Percentiles rank a stretch among this genome's conserved stretches.
phyloP scores from a whole-genome alignment of 1,140 invertebrate species.

The Nilaparvata lugens region DNA sequence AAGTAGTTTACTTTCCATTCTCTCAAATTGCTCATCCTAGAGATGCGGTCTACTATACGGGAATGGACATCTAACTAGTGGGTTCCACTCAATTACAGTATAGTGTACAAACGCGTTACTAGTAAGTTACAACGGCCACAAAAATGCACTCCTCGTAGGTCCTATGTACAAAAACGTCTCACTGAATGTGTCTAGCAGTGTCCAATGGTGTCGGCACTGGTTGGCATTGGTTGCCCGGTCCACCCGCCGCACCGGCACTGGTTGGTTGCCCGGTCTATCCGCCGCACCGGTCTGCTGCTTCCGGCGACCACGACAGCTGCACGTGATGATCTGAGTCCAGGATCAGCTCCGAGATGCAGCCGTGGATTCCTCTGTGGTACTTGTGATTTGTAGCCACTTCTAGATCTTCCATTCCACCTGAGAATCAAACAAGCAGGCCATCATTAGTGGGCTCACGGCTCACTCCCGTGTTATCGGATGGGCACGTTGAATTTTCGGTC shows the following conservation, averaged over 20 bases:
- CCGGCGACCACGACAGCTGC: constrained; percentile 38
- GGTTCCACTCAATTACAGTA: background rate
- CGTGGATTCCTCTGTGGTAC: constrained; percentile 62
- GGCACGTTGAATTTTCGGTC: too few species aligned
- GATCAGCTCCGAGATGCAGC: constrained; percentile 70
- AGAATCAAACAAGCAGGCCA: constrained; percentile 24
- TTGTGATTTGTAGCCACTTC: constrained; percentile 51
- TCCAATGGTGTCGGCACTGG: background rate
- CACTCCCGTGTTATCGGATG: too few species aligned
- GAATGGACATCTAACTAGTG: background rate
- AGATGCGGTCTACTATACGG: too few species aligned
- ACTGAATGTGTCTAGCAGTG: background rate
- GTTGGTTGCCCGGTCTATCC: background rate
- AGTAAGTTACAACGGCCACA: background rate
- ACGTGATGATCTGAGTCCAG: constrained; percentile 68
- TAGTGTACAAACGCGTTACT: constrained; percentile 3
- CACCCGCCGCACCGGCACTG: too few species aligned
- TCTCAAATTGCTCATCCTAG: too few species aligned
- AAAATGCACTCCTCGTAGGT: background rate
- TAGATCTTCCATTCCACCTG: constrained; percentile 67
- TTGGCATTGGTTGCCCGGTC: too few species aligned
- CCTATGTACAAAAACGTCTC: constrained; percentile 1
- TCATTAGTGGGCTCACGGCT: too few species aligned
- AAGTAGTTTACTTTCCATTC: too few species aligned
- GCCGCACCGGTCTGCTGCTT: constrained; percentile 18